Evolutionary conservation across 2,888 invertebrate genomes (phyloP), one percentile per base, ranked within the genome.

Genomic region (Trichogramma dendrolimi): DNA sequence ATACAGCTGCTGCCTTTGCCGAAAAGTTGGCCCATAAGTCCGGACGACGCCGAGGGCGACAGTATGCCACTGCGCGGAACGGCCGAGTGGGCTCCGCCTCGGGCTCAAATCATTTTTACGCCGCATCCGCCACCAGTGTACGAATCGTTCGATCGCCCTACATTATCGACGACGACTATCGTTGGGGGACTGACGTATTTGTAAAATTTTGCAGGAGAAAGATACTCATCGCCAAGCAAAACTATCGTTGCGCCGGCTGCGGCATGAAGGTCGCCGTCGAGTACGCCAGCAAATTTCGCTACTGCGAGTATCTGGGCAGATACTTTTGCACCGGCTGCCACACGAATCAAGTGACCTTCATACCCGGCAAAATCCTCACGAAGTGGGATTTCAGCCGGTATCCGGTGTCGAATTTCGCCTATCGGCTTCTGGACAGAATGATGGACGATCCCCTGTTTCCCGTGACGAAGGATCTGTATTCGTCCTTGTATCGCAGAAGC

Each of bases 311-410:
- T 79, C 80, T 91, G 64, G 92, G 92, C 7, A 86, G 91, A 72
- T 91, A 89, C 79, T 91, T 92, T 79, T 94, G 94, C 73, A 90
- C 91, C 8, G 90, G 90, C 52, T 94, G 94, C 75, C 93, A 94
- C 78, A 86, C 87, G 39, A 89, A 91, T 78, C 87, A 89, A 74
- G 83, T 87, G 61, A 84, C 88, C 4, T 80, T 87, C 66, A 89
- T 92, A 71, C 89, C 89, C 7, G 87, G 86, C 4, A 82, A 85
- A 74, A 84, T 89, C 63, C 76, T 89, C 57, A 81, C 83, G 48
- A 85, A 85, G 72, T 86, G 86, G 86, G 85, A 86, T 74, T 86
- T 86, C 66, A 82, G 79, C 62, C 88, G 88, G 73, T 91, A 88
- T 80, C 85, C 87, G n/a, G 92, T 94, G 8, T 91, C 91, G 8